phyloP scores from a whole-genome alignment of 1,140 invertebrate species.

The Sinella curviseta region DNA sequence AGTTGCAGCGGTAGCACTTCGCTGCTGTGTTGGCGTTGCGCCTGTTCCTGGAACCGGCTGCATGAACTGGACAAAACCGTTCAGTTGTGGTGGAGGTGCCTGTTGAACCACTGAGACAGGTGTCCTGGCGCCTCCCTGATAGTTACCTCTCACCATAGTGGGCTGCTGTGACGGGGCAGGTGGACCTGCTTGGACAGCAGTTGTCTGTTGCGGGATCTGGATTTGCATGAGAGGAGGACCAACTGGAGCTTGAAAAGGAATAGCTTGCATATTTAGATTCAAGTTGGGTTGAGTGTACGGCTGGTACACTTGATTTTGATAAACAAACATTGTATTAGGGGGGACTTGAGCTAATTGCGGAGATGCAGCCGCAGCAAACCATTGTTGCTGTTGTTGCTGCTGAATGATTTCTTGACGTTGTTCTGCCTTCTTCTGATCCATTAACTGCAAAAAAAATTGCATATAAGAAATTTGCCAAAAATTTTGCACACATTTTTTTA shows the following conservation, averaged over 20 bases:
- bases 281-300: constrained; percentile 39
- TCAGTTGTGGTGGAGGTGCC: not conserved
- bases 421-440: constrained; percentile 36
- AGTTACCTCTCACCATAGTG: constrained; percentile 9
- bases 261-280: constrained; percentile 34
- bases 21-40: constrained; percentile 2
- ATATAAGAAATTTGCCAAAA: constrained; percentile 1
- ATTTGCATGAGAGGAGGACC: constrained; percentile 38
- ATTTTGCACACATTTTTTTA: not conserved
- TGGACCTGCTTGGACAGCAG: constrained; percentile 1
- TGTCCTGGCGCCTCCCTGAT: not conserved
- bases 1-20: not conserved
- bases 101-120: constrained; percentile 5
- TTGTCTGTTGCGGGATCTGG: constrained; percentile 40
- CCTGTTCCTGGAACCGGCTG: not conserved
- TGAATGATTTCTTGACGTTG: constrained; percentile 26
- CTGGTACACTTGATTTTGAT: constrained; percentile 48
- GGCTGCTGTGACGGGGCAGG: not conserved
- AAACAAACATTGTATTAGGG: constrained; percentile 45
- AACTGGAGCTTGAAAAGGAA: constrained; percentile 33
- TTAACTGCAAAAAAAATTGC: constrained; percentile 27
- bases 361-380: constrained; percentile 37
- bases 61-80: constrained; percentile 16
- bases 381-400: constrained; percentile 40
- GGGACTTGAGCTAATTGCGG: constrained; percentile 48